Evolutionary conservation across 2,113 vertebrate species (phyloP), one percentile per base, ranked within the genome.

Genomic region (Colossoma macropomum): DNA sequence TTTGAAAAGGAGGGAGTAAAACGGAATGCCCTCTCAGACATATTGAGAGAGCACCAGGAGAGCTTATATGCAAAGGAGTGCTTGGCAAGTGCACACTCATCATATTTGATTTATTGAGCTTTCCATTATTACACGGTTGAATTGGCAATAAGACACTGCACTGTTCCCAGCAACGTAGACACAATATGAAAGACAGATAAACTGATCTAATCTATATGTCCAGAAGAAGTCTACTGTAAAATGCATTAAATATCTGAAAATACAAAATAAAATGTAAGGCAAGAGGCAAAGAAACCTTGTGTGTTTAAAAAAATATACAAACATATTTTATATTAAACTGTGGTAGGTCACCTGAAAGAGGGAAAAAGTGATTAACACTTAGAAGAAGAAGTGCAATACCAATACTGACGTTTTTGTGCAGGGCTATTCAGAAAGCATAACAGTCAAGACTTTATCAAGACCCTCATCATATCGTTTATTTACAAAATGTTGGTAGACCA

Each of bases 51-150:
- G 23, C 23, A 7, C 23, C 6, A 56, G 52, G 52, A 56, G 2
- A 19, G 52, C 11, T 65, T 10, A 10, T 65, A 9, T 68, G 65
- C 19, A 15, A 34, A 34, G 65, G 7, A 68, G 28, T 68, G 56
- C 56, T 60, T 25, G 21, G 23, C n/a, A 60, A 68, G 1, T 21
- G 17, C 19, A n/a, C 32, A n/a, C 68, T 70, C 32, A 41, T 19
- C 19, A 70, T 41, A 70, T 70, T 70, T 70, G 68, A 70, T 41
- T 70, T 34, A 70, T 41, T 19, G 7, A 38, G 21, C 68, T 23
- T 41, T 11, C 32, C 12, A 41, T 70, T 23, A 70, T 41, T 70
- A 41, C 21, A 70, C 10, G 1, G n/a, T 16, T 69, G 66, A 38
- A 19, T 34, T 16, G 21, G 34, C 32, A 70, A 41, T 70, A 70